These are phyloP conservation scores for Aegithalos caudatus DNA, from an alignment of 2,113 vertebrate genomes.

Conservation along the genomic window DNA sequence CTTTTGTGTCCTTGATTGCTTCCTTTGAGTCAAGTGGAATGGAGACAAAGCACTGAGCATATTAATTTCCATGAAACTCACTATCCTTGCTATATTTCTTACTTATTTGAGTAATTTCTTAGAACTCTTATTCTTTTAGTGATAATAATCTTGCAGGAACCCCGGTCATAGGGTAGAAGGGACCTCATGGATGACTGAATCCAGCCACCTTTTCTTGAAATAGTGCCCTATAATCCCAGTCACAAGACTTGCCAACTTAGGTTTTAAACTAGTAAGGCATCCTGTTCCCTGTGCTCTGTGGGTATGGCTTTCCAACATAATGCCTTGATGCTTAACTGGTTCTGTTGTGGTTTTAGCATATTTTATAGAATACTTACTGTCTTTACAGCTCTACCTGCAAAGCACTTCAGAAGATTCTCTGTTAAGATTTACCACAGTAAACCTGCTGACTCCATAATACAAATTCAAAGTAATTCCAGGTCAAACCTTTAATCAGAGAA, in stretches of 20 bases:
- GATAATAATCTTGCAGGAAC: not conserved
- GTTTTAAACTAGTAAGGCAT: not conserved
- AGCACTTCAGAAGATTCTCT: slow-evolving; percentile 31
- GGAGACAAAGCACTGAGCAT: not conserved
- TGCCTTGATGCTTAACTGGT: not conserved
- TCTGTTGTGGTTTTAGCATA: not conserved
- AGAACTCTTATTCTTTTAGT: not conserved
- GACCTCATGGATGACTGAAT: not conserved
- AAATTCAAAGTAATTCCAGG: slow-evolving; percentile 54
- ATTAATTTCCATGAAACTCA: not conserved
- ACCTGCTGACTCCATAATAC: slow-evolving; percentile 45
- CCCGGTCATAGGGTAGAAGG: not conserved
- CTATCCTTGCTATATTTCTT: not conserved
- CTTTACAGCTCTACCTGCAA: slow-evolving; percentile 26
- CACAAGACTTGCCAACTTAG: not conserved
- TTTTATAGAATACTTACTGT: not conserved
- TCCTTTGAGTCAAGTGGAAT: not conserved
- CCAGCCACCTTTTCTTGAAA: not conserved
- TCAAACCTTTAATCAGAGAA: slow-evolving; percentile 55
- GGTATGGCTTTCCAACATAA: not conserved
- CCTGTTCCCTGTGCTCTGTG: not conserved
- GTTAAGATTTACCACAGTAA: not conserved
- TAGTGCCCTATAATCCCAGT: not conserved
- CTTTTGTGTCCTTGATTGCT: not conserved
- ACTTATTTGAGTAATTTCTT: not conserved